Evolutionary conservation across 2,113 vertebrate genomes (phyloP).

Genomic region (Pseudolaguvia tuberculata): DNA sequence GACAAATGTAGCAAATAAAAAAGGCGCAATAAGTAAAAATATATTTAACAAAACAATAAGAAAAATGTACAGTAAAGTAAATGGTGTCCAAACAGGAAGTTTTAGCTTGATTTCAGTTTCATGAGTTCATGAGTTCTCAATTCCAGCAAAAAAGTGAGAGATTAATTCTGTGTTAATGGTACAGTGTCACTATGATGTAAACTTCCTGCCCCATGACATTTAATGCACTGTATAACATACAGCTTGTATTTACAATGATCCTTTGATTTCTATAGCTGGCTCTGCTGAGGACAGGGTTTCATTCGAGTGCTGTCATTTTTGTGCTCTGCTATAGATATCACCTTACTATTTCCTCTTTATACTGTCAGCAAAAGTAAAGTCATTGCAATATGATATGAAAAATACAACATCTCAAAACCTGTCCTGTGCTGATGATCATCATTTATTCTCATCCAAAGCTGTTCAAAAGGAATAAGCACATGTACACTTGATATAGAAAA

Average conservation of each 20-base stretch:
- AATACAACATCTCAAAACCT: no score
- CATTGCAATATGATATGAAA: neutral
- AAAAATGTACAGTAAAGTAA: no score
- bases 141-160: neutral
- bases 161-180: neutral
- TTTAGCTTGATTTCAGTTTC: neutral
- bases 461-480: no score
- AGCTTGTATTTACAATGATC: neutral
- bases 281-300: neutral
- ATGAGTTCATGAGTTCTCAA: neutral
- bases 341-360: neutral
- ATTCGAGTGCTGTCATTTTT: neutral
- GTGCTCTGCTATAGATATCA: neutral
- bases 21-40: no score
- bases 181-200: neutral
- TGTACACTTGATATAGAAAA: no score
- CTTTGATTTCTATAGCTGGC: neutral
- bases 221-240: neutral
- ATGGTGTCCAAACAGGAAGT: neutral
- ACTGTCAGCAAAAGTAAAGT: neutral
- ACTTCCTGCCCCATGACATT: slow-evolving; percentile 5
- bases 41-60: no score
- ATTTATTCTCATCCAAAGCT: no score
- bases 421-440: no score
- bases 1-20: no score